phyloP scores from a whole-genome alignment of 2,797 vertebrate genomes.

The Pterois miles region DNA sequence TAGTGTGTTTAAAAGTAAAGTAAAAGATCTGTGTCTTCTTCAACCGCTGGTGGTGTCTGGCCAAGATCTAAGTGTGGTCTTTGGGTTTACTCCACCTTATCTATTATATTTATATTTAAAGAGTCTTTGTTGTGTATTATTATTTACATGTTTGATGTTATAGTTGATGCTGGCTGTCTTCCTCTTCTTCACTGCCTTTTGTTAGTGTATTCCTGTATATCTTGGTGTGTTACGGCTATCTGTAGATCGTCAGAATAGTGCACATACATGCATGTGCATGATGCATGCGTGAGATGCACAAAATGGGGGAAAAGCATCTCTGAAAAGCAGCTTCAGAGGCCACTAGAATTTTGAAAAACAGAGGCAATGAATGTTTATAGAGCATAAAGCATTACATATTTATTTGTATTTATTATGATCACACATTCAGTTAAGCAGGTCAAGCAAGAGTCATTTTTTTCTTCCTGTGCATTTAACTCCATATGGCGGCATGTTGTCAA shows the following conservation, averaged over 20 bases:
- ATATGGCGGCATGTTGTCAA: neutral
- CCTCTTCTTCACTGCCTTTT: neutral
- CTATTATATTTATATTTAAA: neutral
- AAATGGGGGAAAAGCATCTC: neutral
- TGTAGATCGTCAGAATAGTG: neutral
- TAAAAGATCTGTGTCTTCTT: too few relatives aligned
- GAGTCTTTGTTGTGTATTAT: neutral
- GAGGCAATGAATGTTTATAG: neutral
- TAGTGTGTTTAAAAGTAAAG: too few relatives aligned
- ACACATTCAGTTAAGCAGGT: neutral
- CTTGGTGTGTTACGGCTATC: neutral
- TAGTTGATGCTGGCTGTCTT: neutral
- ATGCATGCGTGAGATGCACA: neutral
- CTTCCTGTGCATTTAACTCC: neutral
- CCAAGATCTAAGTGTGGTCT: neutral
- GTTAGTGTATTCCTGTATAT: neutral
- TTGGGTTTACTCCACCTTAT: neutral
- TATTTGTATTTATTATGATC: neutral
- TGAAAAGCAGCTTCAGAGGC: neutral
- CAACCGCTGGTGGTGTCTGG: neutral
- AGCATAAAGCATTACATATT: neutral
- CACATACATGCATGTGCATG: neutral
- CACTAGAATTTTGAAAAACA: neutral
- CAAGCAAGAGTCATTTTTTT: neutral
- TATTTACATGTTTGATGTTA: neutral